Evolutionary conservation across 2,797 vertebrate genomes (phyloP).

Genomic region (Luscinia megarhynchos): DNA sequence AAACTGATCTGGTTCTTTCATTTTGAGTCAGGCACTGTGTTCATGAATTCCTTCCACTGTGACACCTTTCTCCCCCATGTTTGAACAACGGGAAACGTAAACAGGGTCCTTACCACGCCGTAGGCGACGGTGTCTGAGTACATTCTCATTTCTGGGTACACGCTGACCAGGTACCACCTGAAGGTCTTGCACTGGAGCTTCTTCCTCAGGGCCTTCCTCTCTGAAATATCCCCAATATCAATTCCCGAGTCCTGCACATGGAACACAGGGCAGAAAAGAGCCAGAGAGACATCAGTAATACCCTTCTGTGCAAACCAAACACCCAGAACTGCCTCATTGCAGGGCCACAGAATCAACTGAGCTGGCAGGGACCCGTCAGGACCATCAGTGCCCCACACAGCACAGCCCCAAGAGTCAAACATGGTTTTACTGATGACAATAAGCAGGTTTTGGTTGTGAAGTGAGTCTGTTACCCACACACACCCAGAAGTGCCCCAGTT

Average conservation of each 20-base stretch:
- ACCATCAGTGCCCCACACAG: background rate
- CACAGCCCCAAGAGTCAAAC: background rate
- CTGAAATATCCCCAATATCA: conserved; percentile 93
- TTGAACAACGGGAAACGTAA: background rate
- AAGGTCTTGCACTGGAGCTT: conserved; percentile 97
- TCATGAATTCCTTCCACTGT: background rate
- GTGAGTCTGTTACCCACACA: background rate
- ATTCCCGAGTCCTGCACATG: conserved; percentile 90
- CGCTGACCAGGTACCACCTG: conserved; percentile 96
- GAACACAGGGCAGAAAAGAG: background rate
- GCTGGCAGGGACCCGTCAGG: background rate
- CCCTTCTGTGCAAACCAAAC: background rate
- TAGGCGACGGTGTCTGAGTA: conserved; percentile 94
- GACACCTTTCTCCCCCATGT: background rate
- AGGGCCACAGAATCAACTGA: background rate
- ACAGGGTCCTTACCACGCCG: conserved; percentile 86
- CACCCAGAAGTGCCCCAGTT: background rate
- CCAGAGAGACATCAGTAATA: background rate
- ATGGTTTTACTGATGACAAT: background rate
- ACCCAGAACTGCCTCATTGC: background rate
- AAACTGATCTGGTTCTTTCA: background rate
- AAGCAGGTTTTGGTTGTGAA: background rate
- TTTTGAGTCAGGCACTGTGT: background rate
- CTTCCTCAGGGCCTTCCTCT: conserved; percentile 93
- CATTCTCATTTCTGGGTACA: conserved; percentile 98